Conservation (phyloP, 2,888 invertebrate species). For the Hydriomena furcata region DNA sequence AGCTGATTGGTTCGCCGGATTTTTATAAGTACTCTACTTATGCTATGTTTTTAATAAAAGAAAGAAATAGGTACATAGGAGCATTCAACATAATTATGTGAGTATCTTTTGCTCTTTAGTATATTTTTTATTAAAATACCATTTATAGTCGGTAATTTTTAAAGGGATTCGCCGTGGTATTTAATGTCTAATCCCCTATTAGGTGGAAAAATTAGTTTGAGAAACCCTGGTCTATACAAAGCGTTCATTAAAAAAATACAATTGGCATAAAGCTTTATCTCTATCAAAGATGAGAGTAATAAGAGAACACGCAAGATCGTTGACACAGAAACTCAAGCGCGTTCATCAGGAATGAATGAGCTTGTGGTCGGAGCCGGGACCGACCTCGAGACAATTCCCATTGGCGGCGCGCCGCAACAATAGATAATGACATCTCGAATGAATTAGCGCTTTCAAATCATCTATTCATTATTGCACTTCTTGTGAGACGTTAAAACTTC, state of each 20-base stretch:
- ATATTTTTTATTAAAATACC: too few species aligned
- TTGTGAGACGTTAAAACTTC: slow-evolving; percentile 19
- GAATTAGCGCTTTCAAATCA: slow-evolving; percentile 59
- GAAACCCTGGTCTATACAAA: too few species aligned
- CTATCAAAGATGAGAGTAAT: slow-evolving; percentile 49
- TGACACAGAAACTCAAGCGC: slow-evolving; percentile 57
- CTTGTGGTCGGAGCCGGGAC: slow-evolving; percentile 52
- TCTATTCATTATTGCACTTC: slow-evolving; percentile 43
- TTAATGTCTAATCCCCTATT: too few species aligned
- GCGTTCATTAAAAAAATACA: slow-evolving; percentile 26
- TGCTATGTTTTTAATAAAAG: too few species aligned
- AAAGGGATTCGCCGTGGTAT: too few species aligned
- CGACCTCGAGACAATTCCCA: slow-evolving; percentile 62
- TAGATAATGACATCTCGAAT: slow-evolving; percentile 60
- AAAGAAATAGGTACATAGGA: too few species aligned
- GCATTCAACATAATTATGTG: too few species aligned
- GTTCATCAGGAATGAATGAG: slow-evolving; percentile 53
- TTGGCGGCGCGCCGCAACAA: slow-evolving; percentile 61
- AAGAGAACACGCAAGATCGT: slow-evolving; percentile 47
- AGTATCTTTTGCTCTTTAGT: too few species aligned
- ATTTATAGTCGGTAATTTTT: too few species aligned
- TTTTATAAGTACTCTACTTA: too few species aligned
- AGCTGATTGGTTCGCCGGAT: too few species aligned
- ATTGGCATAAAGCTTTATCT: slow-evolving; percentile 20
- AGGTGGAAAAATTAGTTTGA: too few species aligned